Percentiles rank a stretch among this genome's conserved stretches.
Evolutionary conservation across 2,113 vertebrate species (phyloP).

Genomic region (Ammodytes dubius): DNA sequence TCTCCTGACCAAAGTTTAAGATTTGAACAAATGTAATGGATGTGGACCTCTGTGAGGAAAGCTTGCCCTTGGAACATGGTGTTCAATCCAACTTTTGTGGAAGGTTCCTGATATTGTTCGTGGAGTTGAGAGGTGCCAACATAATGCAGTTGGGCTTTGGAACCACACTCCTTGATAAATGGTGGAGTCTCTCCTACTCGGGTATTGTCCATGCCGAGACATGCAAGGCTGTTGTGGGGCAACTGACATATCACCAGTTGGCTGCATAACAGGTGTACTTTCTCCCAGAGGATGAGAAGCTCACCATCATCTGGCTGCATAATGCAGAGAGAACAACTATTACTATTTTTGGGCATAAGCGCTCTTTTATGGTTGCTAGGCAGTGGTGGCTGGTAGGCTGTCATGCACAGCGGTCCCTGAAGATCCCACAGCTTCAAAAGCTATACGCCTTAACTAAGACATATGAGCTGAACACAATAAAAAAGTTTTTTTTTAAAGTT

Average conservation of each 20-base stretch:
- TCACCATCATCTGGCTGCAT: constrained; percentile 37
- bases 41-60: background rate
- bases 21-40: background rate
- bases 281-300: constrained; percentile 44
- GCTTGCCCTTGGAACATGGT: background rate
- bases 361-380: constrained; percentile 5
- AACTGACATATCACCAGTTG: constrained; percentile 58
- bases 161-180: constrained; percentile 40
- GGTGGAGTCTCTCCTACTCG: constrained; percentile 37
- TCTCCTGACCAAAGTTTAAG: background rate
- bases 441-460: background rate
- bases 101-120: constrained; percentile 22
- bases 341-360: constrained; percentile 22
- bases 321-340: constrained; percentile 48
- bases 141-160: constrained; percentile 42
- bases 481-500: too few relatives aligned
- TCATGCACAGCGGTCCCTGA: background rate
- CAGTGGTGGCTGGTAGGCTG: background rate
- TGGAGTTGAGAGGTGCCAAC: constrained; percentile 43
- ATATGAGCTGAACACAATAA: background rate
- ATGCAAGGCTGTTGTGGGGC: constrained; percentile 41
- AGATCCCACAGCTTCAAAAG: background rate
- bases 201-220: constrained; percentile 39
- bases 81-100: background rate
- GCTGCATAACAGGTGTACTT: constrained; percentile 47